Base-by-base conservation (phyloP, 2,797 vertebrate species). In the Melanotaenia pygmaea region DNA sequence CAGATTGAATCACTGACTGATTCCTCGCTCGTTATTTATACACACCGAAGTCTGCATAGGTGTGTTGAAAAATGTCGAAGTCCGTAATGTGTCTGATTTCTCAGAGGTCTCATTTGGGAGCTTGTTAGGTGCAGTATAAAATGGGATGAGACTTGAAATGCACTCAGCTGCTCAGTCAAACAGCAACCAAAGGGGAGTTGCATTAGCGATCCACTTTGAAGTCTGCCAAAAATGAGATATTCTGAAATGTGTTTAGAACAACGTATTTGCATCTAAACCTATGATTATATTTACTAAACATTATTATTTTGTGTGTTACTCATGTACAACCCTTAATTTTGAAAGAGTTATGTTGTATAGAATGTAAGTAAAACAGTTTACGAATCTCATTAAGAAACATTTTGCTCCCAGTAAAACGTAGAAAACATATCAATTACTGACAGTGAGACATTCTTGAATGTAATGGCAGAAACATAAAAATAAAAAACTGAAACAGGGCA, bases 61-160 rank as follows among this genome's bases (percentile, higher is more conserved):
- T 38, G 40, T 40, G 14, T 14, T 14, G 1, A 50, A 22, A 45
- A 35, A 68, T 50, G 14, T 60, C 35, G 7, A 76, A 59, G 43
- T 24, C 40, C 26, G 38, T 59, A 26, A 65, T 59, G 57, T 66
- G 51, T 53, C 59, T 54, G 67, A 56, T 64, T 61, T 77, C 69
- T 76, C 54, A 64, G 45, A 11, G 37, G 45, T 64, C 53, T 79
- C 40, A 72, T 82, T 84, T 59, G 5, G 66, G 53, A 57, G 64
- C 40, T 40, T 35, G 30, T 70, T 74, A 59, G 30, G 12, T 54
- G 24, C 6, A 50, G 24, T 38, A 64, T 26, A 45, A 64, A 71
- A 75, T 20, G 3, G 28, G 16, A 35, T 22, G 26, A 68, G 12
- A 35, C 26, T 18, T 53, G 58, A 32, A 68, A 34, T 2, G 20